Evolutionary conservation across 1,140 invertebrate genomes (phyloP), one percentile per base, ranked within the genome.

Genomic region (Diachasma alloeum): DNA sequence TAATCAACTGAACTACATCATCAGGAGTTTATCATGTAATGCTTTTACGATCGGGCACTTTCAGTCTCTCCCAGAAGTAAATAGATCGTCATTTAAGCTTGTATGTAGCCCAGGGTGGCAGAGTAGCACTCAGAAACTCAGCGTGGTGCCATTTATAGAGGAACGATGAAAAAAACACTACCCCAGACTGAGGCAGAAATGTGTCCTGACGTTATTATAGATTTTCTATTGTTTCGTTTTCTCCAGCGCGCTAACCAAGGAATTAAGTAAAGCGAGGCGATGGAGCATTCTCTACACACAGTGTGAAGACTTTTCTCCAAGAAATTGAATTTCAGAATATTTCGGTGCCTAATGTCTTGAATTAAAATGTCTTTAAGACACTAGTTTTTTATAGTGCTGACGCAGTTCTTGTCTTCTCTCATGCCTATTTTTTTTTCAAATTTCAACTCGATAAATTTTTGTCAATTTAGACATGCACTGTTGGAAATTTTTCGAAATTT

Each of bases 31-130:
- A 63, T 63, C 24, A 63, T 63, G 59, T 31, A 63, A 63, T 63
- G 59, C 59, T 63, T 63, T 63, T 63, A 63, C 59, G 59, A 63
- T 63, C 24, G 59, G 22, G 48, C 24, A 63, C 59, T 63, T 56
- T 56, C 59, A 63, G 59, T 46, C 67, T 69, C 71, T 74, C 46
- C 56, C 42, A 63, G 70, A 77, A 72, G 83, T 84, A 85, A 87
- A 87, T 86, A 87, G 84, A 83, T 85, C 82, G 83, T 83, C 59
- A 84, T 87, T 87, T 87, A 84, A 63, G 59, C 59, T 63, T 63
- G 24, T 31, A 63, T 63, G 24, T 63, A 26, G 59, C 59, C 48
- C 48, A 63, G 19, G 24, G 24, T 63, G 24, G 24, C 59, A 31
- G 24, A 63, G 59, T 63, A 63, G 85, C 85, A 86, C 85, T 87